Evolutionary conservation across 2,797 vertebrate species (phyloP).

Genomic region (Macropodus opercularis): DNA sequence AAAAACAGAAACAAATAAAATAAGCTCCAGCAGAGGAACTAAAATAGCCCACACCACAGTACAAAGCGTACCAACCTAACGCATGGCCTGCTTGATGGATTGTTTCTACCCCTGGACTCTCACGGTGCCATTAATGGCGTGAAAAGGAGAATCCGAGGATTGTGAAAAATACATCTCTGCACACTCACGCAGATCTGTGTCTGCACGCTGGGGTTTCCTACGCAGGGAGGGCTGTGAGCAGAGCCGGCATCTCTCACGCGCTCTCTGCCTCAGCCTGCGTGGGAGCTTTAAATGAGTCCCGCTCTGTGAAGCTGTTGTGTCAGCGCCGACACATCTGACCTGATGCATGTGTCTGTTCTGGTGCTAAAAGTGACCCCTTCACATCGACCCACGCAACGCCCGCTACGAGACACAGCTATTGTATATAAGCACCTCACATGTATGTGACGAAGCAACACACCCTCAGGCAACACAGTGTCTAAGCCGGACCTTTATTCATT

Average conservation of each 20-base stretch:
- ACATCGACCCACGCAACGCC: conserved; percentile 44
- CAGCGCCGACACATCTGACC: conserved; percentile 20
- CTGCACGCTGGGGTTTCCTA: conserved; percentile 64
- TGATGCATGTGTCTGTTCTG: conserved; percentile 27
- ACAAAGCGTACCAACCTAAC: conserved; percentile 14
- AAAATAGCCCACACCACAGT: conserved; percentile 27
- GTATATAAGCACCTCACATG: conserved; percentile 71
- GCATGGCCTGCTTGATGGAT: conserved; percentile 11
- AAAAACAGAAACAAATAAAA: conserved; percentile 10
- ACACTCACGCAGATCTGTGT: conserved; percentile 56
- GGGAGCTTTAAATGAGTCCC: conserved; percentile 26
- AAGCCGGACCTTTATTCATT: conserved; percentile 50
- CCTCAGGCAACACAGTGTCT: conserved; percentile 47
- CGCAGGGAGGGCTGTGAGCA: conserved; percentile 7
- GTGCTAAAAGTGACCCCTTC: conserved; percentile 45
- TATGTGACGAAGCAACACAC: conserved; percentile 44
- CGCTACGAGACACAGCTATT: conserved; percentile 36
- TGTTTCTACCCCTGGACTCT: background rate
- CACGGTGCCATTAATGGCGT: conserved; percentile 29
- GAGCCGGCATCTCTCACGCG: background rate
- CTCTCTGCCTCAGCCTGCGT: conserved; percentile 12
- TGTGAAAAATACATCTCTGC: conserved; percentile 63
- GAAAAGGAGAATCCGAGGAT: conserved; percentile 58
- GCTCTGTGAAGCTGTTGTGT: conserved; percentile 25
- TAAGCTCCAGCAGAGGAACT: background rate